A percentile compares a stretch with the other conserved stretches of the same genome.
Evolutionary conservation across 2,797 vertebrate species (phyloP).

Genomic region (Distichodus sexfasciatus): DNA sequence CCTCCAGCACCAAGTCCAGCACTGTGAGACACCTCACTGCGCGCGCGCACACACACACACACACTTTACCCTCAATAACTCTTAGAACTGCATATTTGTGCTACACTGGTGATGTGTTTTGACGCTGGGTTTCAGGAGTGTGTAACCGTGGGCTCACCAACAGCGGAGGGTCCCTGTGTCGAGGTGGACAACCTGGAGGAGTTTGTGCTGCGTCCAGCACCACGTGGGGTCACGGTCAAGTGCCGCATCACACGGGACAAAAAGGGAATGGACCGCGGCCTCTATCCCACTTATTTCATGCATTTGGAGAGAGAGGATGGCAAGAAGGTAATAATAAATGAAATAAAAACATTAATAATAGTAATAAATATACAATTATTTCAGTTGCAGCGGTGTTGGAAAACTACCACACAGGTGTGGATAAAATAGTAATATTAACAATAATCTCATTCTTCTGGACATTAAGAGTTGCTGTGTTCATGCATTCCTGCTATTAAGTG

Average conservation of each 20-base stretch:
- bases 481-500: too few relatives aligned
- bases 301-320: slow-evolving; percentile 91
- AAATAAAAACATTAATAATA: too few relatives aligned
- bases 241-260: slow-evolving; percentile 93
- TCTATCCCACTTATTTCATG: slow-evolving; percentile 98
- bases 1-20: slow-evolving; percentile 78
- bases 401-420: too few relatives aligned
- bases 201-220: slow-evolving; percentile 86
- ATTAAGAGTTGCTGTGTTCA: too few relatives aligned
- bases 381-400: too few relatives aligned
- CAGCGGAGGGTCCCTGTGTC: slow-evolving; percentile 69
- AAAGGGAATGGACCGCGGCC: slow-evolving; percentile 93
- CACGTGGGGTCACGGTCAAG: slow-evolving; percentile 83
- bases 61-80: neutral
- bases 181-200: slow-evolving; percentile 87
- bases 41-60: neutral
- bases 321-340: slow-evolving; percentile 89
- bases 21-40: slow-evolving; percentile 67
- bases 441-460: too few relatives aligned
- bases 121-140: slow-evolving; percentile 76
- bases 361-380: too few relatives aligned
- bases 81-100: neutral
- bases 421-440: too few relatives aligned
- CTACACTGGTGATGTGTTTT: neutral
- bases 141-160: slow-evolving; percentile 70